phyloP scores from a whole-genome alignment of 2,113 vertebrate species.

The Cryptomyrus ogoouensis region DNA sequence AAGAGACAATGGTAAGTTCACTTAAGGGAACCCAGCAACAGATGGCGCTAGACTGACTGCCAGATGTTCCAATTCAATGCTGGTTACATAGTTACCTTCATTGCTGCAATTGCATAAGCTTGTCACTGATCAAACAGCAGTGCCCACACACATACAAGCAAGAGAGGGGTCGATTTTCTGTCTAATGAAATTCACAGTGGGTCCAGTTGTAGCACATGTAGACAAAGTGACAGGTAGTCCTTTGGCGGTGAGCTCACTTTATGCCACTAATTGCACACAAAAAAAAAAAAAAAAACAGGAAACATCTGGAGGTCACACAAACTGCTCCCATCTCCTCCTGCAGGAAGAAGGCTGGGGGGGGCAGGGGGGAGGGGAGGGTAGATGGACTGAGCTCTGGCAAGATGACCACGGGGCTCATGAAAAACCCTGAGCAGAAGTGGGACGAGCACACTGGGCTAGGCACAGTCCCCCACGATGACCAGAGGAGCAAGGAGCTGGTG shows the following conservation, averaged over 20 bases:
- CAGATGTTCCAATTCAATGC: constrained; percentile 38
- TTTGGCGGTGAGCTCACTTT: constrained; percentile 66
- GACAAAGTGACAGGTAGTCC: constrained; percentile 64
- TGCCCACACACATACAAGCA: constrained; percentile 49
- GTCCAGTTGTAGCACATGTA: constrained; percentile 62
- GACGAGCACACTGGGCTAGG: constrained; percentile 48
- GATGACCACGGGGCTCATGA: background rate
- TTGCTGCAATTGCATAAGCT: constrained; percentile 63
- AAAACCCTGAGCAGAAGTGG: constrained; percentile 18
- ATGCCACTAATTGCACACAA: constrained; percentile 34
- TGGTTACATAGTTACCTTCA: constrained; percentile 50
- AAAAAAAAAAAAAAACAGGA: background rate
- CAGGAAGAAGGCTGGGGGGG: constrained; percentile 20
- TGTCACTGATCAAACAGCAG: constrained; percentile 44
- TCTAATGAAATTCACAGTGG: constrained; percentile 66
- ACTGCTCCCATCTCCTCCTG: background rate
- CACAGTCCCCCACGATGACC: constrained; percentile 82
- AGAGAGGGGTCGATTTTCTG: constrained; percentile 35
- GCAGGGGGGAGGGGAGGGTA: constrained; percentile 34
- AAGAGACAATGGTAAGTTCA: background rate
- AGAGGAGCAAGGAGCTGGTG: constrained; percentile 74
- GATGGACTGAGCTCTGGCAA: background rate
- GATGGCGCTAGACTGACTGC: constrained; percentile 34
- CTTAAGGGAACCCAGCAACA: constrained; percentile 14
- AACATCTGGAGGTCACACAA: background rate